phyloP scores from a whole-genome alignment of 2,888 invertebrate species.

The Aproaerema taeniolella region DNA sequence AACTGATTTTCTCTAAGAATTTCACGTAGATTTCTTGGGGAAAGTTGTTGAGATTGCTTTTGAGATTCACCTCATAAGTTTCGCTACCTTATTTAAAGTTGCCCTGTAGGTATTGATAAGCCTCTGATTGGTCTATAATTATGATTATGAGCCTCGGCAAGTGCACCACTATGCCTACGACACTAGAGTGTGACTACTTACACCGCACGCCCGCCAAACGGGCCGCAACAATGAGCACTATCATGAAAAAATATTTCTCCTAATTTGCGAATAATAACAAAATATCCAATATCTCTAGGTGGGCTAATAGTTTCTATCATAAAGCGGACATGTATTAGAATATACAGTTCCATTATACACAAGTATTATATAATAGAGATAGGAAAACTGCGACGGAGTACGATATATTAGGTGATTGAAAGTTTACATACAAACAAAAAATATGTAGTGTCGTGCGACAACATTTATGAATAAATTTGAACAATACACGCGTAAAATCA shows the following conservation, averaged over 20 bases:
- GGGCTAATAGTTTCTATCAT: slow-evolving; percentile 46
- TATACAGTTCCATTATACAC: slow-evolving; percentile 46
- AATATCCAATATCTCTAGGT: slow-evolving; percentile 56
- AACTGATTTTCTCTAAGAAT: too few relatives aligned
- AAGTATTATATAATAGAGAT: slow-evolving; percentile 28
- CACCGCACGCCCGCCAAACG: slow-evolving; percentile 3
- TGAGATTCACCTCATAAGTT: too few relatives aligned
- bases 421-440: slow-evolving; percentile 28
- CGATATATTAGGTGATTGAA: slow-evolving; percentile 32
- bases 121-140: slow-evolving; percentile 14
- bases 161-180: slow-evolving; percentile 16
- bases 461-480: slow-evolving; percentile 11
- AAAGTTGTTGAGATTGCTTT: too few relatives aligned
- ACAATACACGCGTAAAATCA: slow-evolving; percentile 6
- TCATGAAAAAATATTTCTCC: slow-evolving; percentile 67
- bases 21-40: too few relatives aligned
- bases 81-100: too few relatives aligned
- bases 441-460: slow-evolving; percentile 18
- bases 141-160: slow-evolving; percentile 10
- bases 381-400: slow-evolving; percentile 43
- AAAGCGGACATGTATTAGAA: slow-evolving; percentile 49
- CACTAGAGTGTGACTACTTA: slow-evolving; percentile 17
- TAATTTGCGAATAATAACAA: slow-evolving; percentile 66
- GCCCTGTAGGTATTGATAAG: neutral
- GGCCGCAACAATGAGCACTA: slow-evolving; percentile 54